These are phyloP conservation scores for Hephaestus fuliginosus DNA, from an alignment of 2,797 vertebrate genomes.

Conservation along the genomic window DNA sequence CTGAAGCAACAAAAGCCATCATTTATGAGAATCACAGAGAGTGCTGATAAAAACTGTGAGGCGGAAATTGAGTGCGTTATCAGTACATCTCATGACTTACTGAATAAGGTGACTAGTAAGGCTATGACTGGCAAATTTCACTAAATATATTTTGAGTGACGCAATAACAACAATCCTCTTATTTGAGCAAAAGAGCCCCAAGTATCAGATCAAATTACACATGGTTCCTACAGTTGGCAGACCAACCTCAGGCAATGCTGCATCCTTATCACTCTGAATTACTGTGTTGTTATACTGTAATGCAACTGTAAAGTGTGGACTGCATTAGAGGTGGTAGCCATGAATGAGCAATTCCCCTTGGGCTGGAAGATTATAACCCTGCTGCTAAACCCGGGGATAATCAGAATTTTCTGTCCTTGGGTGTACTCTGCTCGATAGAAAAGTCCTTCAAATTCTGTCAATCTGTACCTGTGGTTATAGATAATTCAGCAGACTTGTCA, in stretches of 20 bases:
- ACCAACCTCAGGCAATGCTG: conserved; percentile 54
- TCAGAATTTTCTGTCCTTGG: conserved; percentile 71
- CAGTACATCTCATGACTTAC: not conserved
- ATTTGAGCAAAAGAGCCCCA: conserved; percentile 24
- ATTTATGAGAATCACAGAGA: conserved; percentile 7
- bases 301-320: conserved; percentile 53
- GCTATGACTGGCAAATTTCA: conserved; percentile 24
- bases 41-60: not conserved
- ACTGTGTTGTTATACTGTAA: conserved; percentile 63
- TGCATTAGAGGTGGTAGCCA: conserved; percentile 48
- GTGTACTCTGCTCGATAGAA: conserved; percentile 53
- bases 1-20: not conserved
- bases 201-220: conserved; percentile 54
- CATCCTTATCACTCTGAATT: conserved; percentile 62
- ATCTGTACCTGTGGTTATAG: conserved; percentile 62
- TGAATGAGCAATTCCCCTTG: conserved; percentile 46
- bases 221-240: conserved; percentile 34
- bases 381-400: conserved; percentile 67
- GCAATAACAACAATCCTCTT: conserved; percentile 5
- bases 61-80: not conserved
- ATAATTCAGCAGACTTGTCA: conserved; percentile 52
- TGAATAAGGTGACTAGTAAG: not conserved
- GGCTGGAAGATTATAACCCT: conserved; percentile 64
- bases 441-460: conserved; percentile 72
- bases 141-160: conserved; percentile 7